Evolutionary conservation across 2,888 invertebrate genomes (phyloP).

Genomic region (Aporophyla lueneburgensis): DNA sequence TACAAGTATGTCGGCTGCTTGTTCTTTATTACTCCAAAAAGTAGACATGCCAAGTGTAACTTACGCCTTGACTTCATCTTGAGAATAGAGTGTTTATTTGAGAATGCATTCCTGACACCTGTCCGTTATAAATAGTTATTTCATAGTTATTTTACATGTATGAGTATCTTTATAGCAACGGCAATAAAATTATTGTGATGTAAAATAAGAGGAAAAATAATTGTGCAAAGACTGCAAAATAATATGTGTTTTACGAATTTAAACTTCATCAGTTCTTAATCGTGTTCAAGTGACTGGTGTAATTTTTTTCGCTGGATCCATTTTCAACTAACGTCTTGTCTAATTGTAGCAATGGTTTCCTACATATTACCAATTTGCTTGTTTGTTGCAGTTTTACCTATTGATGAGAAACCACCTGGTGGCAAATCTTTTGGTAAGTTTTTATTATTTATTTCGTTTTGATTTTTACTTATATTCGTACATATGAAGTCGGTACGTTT

Average conservation of each 20-base stretch:
- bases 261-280: neutral
- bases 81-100: too few species aligned
- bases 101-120: too few species aligned
- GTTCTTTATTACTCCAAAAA: too few species aligned
- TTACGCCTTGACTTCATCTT: too few species aligned
- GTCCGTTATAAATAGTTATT: neutral
- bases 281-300: neutral
- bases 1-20: too few species aligned
- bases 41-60: too few species aligned
- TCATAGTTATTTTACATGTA: neutral
- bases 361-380: constrained; percentile 6
- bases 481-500: too few species aligned
- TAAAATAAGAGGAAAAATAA: neutral
- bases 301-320: neutral
- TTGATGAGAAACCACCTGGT: neutral
- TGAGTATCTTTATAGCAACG: neutral
- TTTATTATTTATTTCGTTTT: neutral
- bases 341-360: constrained; percentile 7
- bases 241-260: neutral
- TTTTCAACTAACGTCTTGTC: neutral
- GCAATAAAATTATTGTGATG: neutral
- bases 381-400: constrained; percentile 8
- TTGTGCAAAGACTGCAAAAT: neutral
- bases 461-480: neutral
- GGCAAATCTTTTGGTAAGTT: constrained; percentile 27